A percentile compares a stretch with the other conserved stretches of the same genome.
Conservation (phyloP, 1,140 invertebrate species). For the Eupeodes corollae region DNA sequence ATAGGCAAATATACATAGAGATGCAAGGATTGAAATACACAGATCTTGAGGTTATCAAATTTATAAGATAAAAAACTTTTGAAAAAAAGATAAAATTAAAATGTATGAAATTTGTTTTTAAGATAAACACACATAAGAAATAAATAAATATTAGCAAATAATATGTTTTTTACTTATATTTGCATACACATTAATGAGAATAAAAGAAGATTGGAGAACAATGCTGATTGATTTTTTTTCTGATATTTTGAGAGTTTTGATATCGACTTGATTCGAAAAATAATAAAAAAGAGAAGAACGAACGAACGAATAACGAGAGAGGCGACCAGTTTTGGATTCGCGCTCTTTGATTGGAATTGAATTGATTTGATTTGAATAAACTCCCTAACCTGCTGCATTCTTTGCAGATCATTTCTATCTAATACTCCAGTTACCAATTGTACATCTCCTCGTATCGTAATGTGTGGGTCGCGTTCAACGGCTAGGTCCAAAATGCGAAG, state of each 20-base stretch:
- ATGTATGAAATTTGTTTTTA: no score
- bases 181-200: no score
- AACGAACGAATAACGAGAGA: no score
- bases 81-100: no score
- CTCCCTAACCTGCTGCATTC: constrained; percentile 65
- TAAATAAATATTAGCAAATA: no score
- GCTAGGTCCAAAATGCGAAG: constrained; percentile 74
- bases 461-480: constrained; percentile 62
- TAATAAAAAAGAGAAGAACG: background rate
- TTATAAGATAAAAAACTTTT: no score
- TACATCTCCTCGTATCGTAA: constrained; percentile 61
- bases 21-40: no score
- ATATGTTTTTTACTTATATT: no score
- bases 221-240: background rate
- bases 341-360: constrained; percentile 1
- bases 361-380: constrained; percentile 38
- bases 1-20: no score
- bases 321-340: no score
- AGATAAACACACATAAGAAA: no score
- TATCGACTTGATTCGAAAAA: background rate
- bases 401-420: constrained; percentile 60
- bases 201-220: background rate
- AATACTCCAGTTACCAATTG: constrained; percentile 58
- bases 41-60: no score
- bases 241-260: background rate